Percentiles rank a stretch among this genome's conserved stretches.
phyloP scores from a whole-genome alignment of 1,140 invertebrate genomes.

The Mya arenaria region DNA sequence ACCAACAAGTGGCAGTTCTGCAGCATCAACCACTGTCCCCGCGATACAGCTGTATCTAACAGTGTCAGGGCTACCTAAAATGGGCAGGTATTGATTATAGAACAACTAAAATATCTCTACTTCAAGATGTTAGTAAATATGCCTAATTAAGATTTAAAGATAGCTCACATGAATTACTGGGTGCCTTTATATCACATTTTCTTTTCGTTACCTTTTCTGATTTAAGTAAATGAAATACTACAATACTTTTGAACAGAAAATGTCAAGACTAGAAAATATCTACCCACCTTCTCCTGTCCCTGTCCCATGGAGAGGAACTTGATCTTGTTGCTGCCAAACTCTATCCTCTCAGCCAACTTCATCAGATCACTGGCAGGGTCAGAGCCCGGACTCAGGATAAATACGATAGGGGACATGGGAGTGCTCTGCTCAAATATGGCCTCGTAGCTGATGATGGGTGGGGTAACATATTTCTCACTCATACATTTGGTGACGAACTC shows the following conservation, averaged over 20 bases:
- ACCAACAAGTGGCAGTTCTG: conserved; percentile 93
- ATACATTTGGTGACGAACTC: conserved; percentile 90
- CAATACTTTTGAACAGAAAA: no score
- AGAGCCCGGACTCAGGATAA: conserved; percentile 93
- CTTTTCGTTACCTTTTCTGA: no score
- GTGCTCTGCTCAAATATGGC: conserved; percentile 91
- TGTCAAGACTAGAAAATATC: background rate
- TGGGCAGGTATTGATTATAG: no score
- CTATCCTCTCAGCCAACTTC: conserved; percentile 89
- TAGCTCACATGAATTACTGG: no score
- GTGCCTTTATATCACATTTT: no score
- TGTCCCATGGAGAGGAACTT: conserved; percentile 93
- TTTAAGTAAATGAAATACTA: no score
- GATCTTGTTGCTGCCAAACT: conserved; percentile 88
- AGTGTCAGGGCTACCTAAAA: conserved; percentile 87
- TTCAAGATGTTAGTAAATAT: no score
- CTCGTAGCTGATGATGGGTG: conserved; percentile 90
- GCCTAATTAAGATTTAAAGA: no score
- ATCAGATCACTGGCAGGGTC: conserved; percentile 94
- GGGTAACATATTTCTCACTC: conserved; percentile 92
- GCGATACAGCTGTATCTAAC: conserved; percentile 87
- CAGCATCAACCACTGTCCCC: conserved; percentile 94
- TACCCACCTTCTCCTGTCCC: conserved; percentile 89
- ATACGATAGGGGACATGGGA: conserved; percentile 90
- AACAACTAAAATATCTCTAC: no score